Evolutionary conservation across 2,888 invertebrate species (phyloP).

Genomic region (Netelia inedita): DNA sequence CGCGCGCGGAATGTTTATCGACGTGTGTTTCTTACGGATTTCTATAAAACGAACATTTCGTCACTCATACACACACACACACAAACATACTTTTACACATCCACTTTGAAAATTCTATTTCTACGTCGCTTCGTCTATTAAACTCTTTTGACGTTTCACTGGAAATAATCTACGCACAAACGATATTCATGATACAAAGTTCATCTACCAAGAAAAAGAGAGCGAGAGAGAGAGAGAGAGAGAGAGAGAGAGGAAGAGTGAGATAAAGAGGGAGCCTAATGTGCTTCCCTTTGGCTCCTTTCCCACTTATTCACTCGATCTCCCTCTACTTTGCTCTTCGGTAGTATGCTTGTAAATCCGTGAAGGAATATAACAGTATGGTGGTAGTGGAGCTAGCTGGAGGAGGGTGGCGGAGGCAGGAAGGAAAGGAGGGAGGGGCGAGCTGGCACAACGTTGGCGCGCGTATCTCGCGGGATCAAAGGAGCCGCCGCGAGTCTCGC

Average conservation of each 20-base stretch:
- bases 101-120: slow-evolving; percentile 17
- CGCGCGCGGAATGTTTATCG: slow-evolving; percentile 47
- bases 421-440: slow-evolving; percentile 52
- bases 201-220: background rate
- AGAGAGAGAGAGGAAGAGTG: background rate
- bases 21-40: background rate
- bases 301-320: slow-evolving; percentile 49
- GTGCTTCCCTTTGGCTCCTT: slow-evolving; percentile 22
- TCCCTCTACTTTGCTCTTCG: slow-evolving; percentile 9
- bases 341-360: slow-evolving; percentile 58
- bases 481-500: slow-evolving; percentile 74
- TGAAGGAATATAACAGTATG: slow-evolving; percentile 50
- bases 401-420: background rate
- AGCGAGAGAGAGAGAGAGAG: background rate
- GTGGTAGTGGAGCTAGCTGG: background rate
- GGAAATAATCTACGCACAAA: slow-evolving; percentile 20
- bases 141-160: slow-evolving; percentile 3
- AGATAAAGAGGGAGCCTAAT: background rate
- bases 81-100: background rate
- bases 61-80: background rate
- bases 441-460: slow-evolving; percentile 72
- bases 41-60: background rate
- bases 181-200: slow-evolving; percentile 21
- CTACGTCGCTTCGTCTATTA: slow-evolving; percentile 11
- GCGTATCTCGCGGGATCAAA: slow-evolving; percentile 81